Conservation (phyloP, 2,888 invertebrate species). For the Andrena minutula region DNA sequence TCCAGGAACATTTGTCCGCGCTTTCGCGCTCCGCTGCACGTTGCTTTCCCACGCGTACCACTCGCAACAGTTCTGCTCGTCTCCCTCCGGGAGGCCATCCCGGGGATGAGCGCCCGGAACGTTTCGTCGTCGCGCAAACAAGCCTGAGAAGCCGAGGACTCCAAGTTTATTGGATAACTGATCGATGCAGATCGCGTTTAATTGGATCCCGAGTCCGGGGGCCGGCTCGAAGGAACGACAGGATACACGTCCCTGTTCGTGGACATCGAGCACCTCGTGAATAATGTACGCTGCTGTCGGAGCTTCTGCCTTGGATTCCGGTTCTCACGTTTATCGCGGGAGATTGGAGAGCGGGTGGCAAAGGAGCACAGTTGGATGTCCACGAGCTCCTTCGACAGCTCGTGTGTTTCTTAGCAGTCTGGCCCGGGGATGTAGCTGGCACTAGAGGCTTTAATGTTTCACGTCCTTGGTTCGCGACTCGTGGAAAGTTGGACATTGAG, state of each 20-base stretch:
- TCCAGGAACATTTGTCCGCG: conserved; percentile 24
- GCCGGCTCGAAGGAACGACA: not conserved
- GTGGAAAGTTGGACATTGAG: not conserved
- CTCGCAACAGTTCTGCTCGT: not conserved
- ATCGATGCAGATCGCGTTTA: not conserved
- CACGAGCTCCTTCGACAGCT: not conserved
- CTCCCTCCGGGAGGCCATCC: not conserved
- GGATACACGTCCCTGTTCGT: not conserved
- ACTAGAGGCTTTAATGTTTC: not conserved
- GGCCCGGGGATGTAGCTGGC: not conserved
- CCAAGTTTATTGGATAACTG: conserved; percentile 23
- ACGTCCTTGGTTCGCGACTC: not conserved
- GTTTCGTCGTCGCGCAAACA: conserved; percentile 25
- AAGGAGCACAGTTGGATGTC: not conserved
- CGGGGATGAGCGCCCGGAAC: conserved; percentile 13
- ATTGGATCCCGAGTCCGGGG: not conserved
- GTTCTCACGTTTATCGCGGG: conserved; percentile 20
- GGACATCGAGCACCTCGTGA: conserved; percentile 11
- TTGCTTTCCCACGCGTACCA: not conserved
- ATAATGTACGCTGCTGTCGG: not conserved
- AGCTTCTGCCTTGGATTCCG: conserved; percentile 1
- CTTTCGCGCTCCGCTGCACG: not conserved
- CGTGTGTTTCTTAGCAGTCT: not conserved
- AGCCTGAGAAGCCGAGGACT: not conserved
- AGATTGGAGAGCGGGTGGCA: conserved; percentile 14